Conservation (phyloP, 2,113 vertebrate species). For the Oenanthe oenanthe region DNA sequence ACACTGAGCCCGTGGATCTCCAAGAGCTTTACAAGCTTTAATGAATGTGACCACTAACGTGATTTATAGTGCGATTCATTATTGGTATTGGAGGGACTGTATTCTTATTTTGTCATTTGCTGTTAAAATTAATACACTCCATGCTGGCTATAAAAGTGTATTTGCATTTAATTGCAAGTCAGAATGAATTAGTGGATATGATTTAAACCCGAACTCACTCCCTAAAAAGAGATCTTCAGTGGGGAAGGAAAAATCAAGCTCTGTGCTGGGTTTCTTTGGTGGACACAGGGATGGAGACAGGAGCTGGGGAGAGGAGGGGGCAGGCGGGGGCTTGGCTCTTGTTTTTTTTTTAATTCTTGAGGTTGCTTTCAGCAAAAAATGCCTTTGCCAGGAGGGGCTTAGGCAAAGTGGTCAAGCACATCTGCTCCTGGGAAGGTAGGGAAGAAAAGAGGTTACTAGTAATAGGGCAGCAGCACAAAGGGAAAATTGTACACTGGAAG, state of each 20-base stretch:
- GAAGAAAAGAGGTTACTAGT: conserved; percentile 83
- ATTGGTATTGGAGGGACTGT: conserved; percentile 77
- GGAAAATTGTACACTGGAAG: conserved; percentile 86
- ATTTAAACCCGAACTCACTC: conserved; percentile 74
- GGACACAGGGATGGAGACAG: neutral
- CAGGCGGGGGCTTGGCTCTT: neutral
- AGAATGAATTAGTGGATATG: conserved; percentile 77
- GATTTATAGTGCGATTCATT: conserved; percentile 79
- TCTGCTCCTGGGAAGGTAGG: conserved; percentile 82
- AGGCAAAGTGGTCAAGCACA: conserved; percentile 86
- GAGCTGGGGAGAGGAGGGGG: neutral
- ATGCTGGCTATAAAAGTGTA: conserved; percentile 77
- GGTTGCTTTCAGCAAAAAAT: conserved; percentile 66
- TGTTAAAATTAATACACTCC: conserved; percentile 83
- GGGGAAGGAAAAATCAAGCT: conserved; percentile 31
- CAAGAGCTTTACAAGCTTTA: conserved; percentile 15
- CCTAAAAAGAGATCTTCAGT: conserved; percentile 59
- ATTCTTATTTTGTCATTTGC: conserved; percentile 80
- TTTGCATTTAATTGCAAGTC: conserved; percentile 81
- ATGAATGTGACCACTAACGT: conserved; percentile 67
- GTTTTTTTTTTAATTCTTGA: neutral
- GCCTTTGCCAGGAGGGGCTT: conserved; percentile 78
- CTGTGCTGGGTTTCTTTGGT: conserved; percentile 33
- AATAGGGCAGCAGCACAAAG: conserved; percentile 86
- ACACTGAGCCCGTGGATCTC: neutral